Evolutionary conservation across 2,888 invertebrate genomes (phyloP), one percentile per base, ranked within the genome.

Genomic region (Caenorhabditis doughertyi): DNA sequence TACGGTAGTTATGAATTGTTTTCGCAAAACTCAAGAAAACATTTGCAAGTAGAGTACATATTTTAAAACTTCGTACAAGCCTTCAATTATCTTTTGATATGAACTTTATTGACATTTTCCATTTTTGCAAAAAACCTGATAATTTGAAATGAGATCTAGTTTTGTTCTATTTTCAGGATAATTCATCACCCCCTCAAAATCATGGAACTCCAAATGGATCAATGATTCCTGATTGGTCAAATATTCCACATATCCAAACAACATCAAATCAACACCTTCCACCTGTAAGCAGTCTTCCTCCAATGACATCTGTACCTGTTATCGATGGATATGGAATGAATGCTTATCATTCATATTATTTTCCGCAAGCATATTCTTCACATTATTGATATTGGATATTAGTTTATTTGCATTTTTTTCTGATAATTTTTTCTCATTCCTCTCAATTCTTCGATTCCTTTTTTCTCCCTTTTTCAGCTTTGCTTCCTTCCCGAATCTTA

Each of bases 181-280:
- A 65, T 23, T 67, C 74, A 9, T 56, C 65, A 27, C 74, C 74
- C n/a, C 65, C 73, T 2, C 62, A 65, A 32, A 65, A 64, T 25
- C 64, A 74, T 18, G 9, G 58, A 11, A 29, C 74, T 9, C 35
- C 67, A 21, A 47, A 49, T 39, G 29, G 47, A 23, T 27, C 74
- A 21, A 74, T 74, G 74, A 65, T 67, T 65, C 3, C 64, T 23
- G 73, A 73, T n/a, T 64, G 51, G 73, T 5, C 62, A 13, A n/a
- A n/a, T n/a, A 42, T n/a, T 42, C 16, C 60, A n/a, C 72, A 72
- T 35, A 51, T 39, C 11, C 44, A 32, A 13, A 42, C 49, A n/a
- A 35, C 42, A 21, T 64, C 62, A 23, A 62, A 21, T 47, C 77
- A 58, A 44, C 77, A 56, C 62, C 62, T 60, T 44, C 77, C 67